phyloP scores from a whole-genome alignment of 2,888 invertebrate genomes.

The Oxyteleia sp. region DNA sequence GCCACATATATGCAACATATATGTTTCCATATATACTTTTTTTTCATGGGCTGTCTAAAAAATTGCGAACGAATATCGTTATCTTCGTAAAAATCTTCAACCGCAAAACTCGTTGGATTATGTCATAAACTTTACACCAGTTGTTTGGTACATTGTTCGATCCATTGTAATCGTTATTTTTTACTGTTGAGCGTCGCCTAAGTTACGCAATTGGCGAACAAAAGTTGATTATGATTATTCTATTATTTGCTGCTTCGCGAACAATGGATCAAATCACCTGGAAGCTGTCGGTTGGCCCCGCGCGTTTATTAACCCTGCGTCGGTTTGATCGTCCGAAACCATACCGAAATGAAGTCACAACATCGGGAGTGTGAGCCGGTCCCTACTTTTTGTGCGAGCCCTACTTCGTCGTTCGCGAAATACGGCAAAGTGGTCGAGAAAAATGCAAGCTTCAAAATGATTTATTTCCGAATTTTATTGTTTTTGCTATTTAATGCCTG shows the following conservation, averaged over 20 bases:
- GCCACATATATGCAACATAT: too few species aligned
- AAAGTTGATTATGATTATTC: slow-evolving; percentile 72
- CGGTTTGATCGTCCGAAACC: slow-evolving; percentile 71
- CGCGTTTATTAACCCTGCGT: slow-evolving; percentile 70
- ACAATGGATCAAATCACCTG: slow-evolving; percentile 72
- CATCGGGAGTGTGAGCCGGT: slow-evolving; percentile 45
- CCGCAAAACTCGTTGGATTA: slow-evolving; percentile 12
- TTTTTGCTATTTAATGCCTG: too few species aligned
- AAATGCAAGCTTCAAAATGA: slow-evolving; percentile 27
- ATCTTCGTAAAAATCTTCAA: slow-evolving; percentile 5
- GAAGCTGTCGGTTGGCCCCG: slow-evolving; percentile 69
- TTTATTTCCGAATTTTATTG: slow-evolving; percentile 1
- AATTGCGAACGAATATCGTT: too few species aligned
- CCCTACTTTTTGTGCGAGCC: slow-evolving; percentile 57
- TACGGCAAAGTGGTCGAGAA: slow-evolving; percentile 26
- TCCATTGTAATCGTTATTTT: slow-evolving; percentile 34
- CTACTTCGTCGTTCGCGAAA: slow-evolving; percentile 39
- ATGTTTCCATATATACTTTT: too few species aligned
- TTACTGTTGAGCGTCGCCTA: slow-evolving; percentile 52
- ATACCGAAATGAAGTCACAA: slow-evolving; percentile 70
- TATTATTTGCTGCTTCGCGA: slow-evolving; percentile 68
- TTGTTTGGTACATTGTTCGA: slow-evolving; percentile 43
- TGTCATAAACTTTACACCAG: slow-evolving; percentile 20
- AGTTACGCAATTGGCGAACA: slow-evolving; percentile 66
- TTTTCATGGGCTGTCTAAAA: too few species aligned